Conservation (phyloP, 1,140 invertebrate species). For the Capitella teleta region DNA sequence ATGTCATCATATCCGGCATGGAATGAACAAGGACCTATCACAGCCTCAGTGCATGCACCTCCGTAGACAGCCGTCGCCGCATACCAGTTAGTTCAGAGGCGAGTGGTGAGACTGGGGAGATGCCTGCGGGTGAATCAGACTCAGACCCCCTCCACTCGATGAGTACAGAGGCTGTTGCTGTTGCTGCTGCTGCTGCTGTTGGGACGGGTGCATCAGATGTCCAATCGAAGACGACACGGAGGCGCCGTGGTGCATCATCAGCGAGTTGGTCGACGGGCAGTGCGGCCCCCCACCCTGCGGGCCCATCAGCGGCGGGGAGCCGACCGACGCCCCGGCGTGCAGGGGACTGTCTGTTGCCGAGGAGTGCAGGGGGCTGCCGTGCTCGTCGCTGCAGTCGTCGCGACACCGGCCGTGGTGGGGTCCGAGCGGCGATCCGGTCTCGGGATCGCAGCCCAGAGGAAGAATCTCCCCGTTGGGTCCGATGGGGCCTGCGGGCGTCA, state of each 20-base stretch:
- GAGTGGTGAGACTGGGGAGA: too few species aligned
- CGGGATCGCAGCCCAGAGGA: neutral
- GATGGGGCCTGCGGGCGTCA: constrained; percentile 6
- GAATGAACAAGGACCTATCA: too few species aligned
- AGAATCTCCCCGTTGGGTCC: constrained; percentile 8
- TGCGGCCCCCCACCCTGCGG: too few species aligned
- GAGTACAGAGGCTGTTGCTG: neutral
- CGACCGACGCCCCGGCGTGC: neutral
- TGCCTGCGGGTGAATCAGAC: too few species aligned
- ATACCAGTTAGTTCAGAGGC: too few species aligned
- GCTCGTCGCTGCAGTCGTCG: neutral
- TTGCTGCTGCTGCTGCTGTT: neutral
- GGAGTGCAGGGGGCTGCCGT: neutral
- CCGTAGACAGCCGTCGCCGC: too few species aligned
- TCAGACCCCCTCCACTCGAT: too few species aligned
- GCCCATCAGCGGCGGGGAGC: neutral
- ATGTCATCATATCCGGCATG: too few species aligned
- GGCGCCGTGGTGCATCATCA: constrained; percentile 2
- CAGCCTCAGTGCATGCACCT: too few species aligned
- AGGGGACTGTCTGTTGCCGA: neutral
- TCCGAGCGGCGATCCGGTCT: neutral
- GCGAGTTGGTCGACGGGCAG: neutral
- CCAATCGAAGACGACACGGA: too few species aligned
- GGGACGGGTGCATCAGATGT: too few species aligned
- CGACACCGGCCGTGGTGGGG: neutral